phyloP scores from a whole-genome alignment of 2,797 vertebrate species.

The Melanotaenia parkinsoni region DNA sequence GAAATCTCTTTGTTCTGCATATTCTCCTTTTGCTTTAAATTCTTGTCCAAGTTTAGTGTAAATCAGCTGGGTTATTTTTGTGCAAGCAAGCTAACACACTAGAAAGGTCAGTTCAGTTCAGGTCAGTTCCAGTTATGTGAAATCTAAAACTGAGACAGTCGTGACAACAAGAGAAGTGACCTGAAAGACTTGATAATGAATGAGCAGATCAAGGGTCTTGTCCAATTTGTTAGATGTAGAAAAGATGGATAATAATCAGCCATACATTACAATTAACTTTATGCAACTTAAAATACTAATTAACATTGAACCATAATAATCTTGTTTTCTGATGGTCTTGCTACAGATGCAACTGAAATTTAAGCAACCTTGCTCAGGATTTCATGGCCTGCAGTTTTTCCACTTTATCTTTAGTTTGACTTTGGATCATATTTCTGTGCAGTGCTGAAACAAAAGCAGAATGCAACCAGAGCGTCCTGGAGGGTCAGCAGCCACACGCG shows the following conservation, averaged over 20 bases:
- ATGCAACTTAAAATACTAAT: not conserved
- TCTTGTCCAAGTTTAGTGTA: too few species aligned
- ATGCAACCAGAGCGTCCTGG: constrained; percentile 65
- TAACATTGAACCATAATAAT: not conserved
- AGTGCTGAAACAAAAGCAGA: constrained; percentile 63
- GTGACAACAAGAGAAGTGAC: not conserved
- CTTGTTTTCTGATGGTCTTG: not conserved
- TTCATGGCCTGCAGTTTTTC: not conserved
- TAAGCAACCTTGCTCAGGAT: not conserved
- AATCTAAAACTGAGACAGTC: not conserved
- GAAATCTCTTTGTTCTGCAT: too few species aligned
- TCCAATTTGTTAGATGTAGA: not conserved
- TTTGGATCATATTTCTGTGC: constrained; percentile 16
- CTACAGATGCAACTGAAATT: not conserved
- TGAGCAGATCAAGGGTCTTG: not conserved
- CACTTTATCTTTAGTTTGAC: not conserved
- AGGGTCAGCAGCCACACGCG: constrained; percentile 63
- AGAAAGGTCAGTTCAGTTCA: too few species aligned
- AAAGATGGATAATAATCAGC: not conserved
- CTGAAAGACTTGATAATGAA: not conserved
- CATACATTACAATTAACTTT: not conserved
- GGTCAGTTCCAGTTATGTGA: not conserved
- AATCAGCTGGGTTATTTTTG: too few species aligned
- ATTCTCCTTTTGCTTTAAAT: too few species aligned
- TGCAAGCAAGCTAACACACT: too few species aligned